Conservation (phyloP, 92 coral and sea anemone species). For the Zoanthus sansibaricus region DNA sequence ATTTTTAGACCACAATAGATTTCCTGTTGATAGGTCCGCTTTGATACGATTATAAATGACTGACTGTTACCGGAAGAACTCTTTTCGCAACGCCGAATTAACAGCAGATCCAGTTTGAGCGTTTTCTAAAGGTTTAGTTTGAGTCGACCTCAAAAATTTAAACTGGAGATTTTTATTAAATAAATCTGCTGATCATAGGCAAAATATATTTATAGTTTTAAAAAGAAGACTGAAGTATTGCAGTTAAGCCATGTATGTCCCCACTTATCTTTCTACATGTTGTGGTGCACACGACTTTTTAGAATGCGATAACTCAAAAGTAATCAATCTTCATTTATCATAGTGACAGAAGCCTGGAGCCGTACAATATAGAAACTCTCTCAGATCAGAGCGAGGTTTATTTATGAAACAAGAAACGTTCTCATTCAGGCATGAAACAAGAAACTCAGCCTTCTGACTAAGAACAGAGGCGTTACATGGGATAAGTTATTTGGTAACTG, state of each 20-base stretch:
- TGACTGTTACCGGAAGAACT: neutral
- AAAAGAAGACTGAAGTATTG: neutral
- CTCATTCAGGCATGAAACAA: no score
- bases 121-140: neutral
- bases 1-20: slow-evolving; percentile 19
- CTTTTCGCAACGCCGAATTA: neutral
- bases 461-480: no score
- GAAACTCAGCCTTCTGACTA: no score
- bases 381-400: no score
- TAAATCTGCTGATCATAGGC: no score
- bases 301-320: slow-evolving; percentile 4
- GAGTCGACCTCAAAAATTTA: neutral
- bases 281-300: neutral
- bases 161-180: neutral
- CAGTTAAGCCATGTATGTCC: neutral
- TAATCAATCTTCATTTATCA: slow-evolving; percentile 39
- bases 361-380: neutral
- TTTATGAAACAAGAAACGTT: no score
- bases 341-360: slow-evolving; percentile 21
- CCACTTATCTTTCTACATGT: neutral
- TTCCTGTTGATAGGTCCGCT: slow-evolving; percentile 29
- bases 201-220: neutral
- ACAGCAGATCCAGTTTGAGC: neutral
- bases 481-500: no score
- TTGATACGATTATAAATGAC: slow-evolving; percentile 9